phyloP scores from a whole-genome alignment of 1,140 invertebrate genomes.

The Drosophila nebulosa region DNA sequence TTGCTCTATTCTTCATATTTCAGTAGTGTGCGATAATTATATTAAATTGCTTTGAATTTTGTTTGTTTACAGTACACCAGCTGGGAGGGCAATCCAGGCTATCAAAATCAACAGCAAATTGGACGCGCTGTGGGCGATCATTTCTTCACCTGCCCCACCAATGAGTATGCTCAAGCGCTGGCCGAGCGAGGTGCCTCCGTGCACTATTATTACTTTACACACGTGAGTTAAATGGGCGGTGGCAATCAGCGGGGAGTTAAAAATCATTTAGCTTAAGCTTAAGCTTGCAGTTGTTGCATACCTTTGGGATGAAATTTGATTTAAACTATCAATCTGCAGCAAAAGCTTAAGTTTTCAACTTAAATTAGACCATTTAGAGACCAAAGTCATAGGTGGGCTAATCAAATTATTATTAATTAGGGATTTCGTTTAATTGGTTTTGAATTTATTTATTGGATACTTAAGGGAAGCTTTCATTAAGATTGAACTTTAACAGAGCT shows the following conservation, averaged over 20 bases:
- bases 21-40: background rate
- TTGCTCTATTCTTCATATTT: background rate
- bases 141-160: slow-evolving; percentile 96
- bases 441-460: background rate
- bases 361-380: too few relatives aligned
- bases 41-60: background rate
- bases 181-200: slow-evolving; percentile 90
- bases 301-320: too few relatives aligned
- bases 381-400: too few relatives aligned
- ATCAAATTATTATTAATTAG: too few relatives aligned
- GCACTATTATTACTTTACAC: slow-evolving; percentile 96
- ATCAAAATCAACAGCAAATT: slow-evolving; percentile 91
- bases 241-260: background rate
- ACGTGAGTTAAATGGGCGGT: slow-evolving; percentile 84
- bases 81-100: slow-evolving; percentile 92
- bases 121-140: slow-evolving; percentile 95
- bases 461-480: background rate
- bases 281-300: too few relatives aligned
- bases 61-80: slow-evolving; percentile 90
- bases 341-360: too few relatives aligned
- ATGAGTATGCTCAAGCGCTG: slow-evolving; percentile 92
- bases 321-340: too few relatives aligned
- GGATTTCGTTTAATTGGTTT: too few relatives aligned
- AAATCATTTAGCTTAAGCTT: background rate
- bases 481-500: background rate